A percentile compares a stretch with the other conserved stretches of the same genome.
Conservation (phyloP, 2,797 vertebrate species). For the Eulemur rubriventer region DNA sequence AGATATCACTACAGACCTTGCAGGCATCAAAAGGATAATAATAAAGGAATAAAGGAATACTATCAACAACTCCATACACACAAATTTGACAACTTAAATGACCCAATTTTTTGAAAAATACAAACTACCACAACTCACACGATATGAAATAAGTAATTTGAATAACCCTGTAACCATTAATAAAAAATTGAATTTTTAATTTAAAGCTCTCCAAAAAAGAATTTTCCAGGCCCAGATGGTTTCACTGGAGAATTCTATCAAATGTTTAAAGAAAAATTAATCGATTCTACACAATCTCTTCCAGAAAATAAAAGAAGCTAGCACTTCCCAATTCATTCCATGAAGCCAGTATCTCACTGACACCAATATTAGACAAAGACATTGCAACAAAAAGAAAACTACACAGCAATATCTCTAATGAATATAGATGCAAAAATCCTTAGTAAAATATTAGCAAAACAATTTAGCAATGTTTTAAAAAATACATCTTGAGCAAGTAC, state of each 20-base stretch:
- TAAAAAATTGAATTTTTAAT: constrained; percentile 31
- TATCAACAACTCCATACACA: neutral
- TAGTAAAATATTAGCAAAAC: neutral
- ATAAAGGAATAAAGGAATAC: neutral
- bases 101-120: neutral
- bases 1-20: neutral
- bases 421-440: neutral
- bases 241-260: constrained; percentile 16
- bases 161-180: neutral
- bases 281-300: constrained; percentile 1
- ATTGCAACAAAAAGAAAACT: neutral
- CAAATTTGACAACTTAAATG: neutral
- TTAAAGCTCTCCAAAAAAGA: neutral
- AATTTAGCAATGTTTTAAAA: neutral
- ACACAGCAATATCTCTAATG: neutral
- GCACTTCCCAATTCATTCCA: neutral
- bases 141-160: neutral
- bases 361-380: neutral
- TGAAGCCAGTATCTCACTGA: neutral
- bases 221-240: neutral
- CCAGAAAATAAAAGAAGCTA: neutral
- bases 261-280: constrained; percentile 16
- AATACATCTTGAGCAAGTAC: neutral
- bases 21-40: neutral
- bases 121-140: neutral